These are phyloP conservation scores for Amphimedon queenslandica DNA, from an alignment of 37 sponge, comb jelly and placozoan species.

Conservation along the genomic window DNA sequence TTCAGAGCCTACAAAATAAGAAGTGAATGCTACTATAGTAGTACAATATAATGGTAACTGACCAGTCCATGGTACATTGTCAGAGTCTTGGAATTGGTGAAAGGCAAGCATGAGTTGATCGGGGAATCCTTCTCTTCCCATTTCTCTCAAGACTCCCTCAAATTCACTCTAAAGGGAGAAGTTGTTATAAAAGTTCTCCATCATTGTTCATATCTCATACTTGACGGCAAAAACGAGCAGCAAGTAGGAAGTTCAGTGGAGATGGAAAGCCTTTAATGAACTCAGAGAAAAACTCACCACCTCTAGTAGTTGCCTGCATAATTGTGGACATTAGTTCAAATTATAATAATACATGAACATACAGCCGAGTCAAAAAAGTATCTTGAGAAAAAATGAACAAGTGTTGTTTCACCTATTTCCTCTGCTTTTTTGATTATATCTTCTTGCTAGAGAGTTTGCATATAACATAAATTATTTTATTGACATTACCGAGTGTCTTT, in stretches of 20 bases:
- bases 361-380: slow-evolving; percentile 16
- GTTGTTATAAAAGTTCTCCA: background rate
- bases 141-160: slow-evolving; percentile 8
- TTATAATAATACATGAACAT: background rate
- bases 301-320: background rate
- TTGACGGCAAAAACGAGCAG: background rate
- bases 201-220: background rate
- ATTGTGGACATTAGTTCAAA: background rate
- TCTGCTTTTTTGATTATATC: slow-evolving; percentile 13
- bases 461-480: background rate
- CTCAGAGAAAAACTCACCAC: slow-evolving; percentile 9
- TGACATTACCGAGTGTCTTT: background rate
- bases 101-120: slow-evolving; percentile 14
- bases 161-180: background rate
- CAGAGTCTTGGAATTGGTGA: slow-evolving; percentile 21
- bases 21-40: too few species aligned
- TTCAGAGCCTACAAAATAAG: background rate
- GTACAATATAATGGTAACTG: too few species aligned
- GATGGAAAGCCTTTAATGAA: slow-evolving; percentile 24
- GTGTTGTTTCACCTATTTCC: slow-evolving; percentile 1
- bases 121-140: slow-evolving; percentile 5
- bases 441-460: slow-evolving; percentile 12
- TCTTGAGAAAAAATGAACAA: slow-evolving; percentile 7
- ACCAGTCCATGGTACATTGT: slow-evolving; percentile 15
- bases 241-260: slow-evolving; percentile 20